phyloP scores from a whole-genome alignment of 2,888 invertebrate species.

The Hirtodrosophila cameraria region DNA sequence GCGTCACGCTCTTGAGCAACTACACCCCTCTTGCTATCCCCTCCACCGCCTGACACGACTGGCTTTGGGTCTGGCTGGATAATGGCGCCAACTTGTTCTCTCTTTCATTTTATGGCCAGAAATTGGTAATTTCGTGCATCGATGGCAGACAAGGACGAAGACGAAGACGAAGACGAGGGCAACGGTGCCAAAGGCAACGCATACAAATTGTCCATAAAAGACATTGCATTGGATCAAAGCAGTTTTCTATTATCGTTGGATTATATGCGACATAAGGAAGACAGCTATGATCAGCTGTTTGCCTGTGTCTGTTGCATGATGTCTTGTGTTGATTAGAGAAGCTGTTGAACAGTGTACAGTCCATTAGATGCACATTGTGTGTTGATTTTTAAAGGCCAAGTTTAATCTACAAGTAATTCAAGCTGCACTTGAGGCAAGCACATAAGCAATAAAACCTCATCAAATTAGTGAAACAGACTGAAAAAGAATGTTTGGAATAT shows the following conservation, averaged over 20 bases:
- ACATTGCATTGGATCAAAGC: constrained; percentile 67
- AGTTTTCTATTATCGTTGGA: constrained; percentile 68
- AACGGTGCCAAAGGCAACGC: constrained; percentile 68
- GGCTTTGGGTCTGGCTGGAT: constrained; percentile 25
- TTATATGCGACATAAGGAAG: constrained; percentile 57
- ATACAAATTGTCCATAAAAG: constrained; percentile 83
- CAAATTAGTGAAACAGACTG: constrained; percentile 50
- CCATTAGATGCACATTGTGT: constrained; percentile 60
- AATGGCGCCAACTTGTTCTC: constrained; percentile 73
- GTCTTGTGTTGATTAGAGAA: constrained; percentile 59
- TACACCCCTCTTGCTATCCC: not conserved
- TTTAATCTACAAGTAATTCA: not conserved
- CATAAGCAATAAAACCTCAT: constrained; percentile 20
- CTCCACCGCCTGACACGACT: no score
- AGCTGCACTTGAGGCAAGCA: constrained; percentile 23
- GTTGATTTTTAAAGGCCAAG: constrained; percentile 14
- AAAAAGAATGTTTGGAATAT: constrained; percentile 18
- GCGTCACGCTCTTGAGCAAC: constrained; percentile 39
- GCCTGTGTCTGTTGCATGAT: constrained; percentile 23
- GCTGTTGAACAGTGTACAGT: constrained; percentile 40
- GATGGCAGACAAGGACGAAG: constrained; percentile 46
- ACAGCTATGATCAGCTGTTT: constrained; percentile 33
- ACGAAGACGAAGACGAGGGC: not conserved
- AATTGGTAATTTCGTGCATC: constrained; percentile 75
- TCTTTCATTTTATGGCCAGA: constrained; percentile 72